Base-by-base conservation (phyloP, 2,113 vertebrate genomes). In the Tricholaema leucomelas region DNA sequence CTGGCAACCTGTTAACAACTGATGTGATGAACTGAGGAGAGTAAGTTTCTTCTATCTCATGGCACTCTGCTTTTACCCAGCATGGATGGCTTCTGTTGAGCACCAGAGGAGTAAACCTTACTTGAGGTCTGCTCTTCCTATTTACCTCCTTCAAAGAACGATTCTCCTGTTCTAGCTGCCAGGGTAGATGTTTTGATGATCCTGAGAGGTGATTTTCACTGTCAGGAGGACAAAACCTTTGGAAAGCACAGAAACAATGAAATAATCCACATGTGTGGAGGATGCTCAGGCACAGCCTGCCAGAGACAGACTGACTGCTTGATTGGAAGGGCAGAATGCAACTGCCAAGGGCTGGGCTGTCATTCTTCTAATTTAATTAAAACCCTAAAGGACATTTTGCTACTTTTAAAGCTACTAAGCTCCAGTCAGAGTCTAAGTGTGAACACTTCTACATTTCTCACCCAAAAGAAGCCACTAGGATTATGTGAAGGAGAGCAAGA, bases 381-480 rank as follows among this genome's bases (percentile, higher is more conserved):
- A 65, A 92, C 80, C 2, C 5, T 52, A n/a, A n/a, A 52, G 8
- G 79, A 30, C 1, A 2, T 73, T 87, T 66, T 83, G 2, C 15
- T 83, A 56, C 61, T 92, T 83, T 73, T 48, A 88, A 88, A 66
- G 33, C 18, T 42, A 28, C 64, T 61, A 44, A 31, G 16, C 2
- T 94, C 80, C 63, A 76, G 31, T 73, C 38, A 42, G 19, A 63
- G 50, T 73, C 11, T 42, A 79, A 82, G 36, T 52, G 25, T 54
- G 90, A 94, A 83, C 18, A 36, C 13, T 59, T 89, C 24, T n/a
- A 75, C 4, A 27, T 76, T 93, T 96, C 66, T 91, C 64, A 70
- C 64, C 10, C 35, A 67, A n/a, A 74, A 80, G 25, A 76, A 72
- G 7, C 38, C 33, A 76, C 35, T 65, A 61, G 40, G 50, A 55